A percentile compares a stretch with the other conserved stretches of the same genome.
Conservation (phyloP, 2,113 vertebrate genomes). For the Scolopax mira region DNA sequence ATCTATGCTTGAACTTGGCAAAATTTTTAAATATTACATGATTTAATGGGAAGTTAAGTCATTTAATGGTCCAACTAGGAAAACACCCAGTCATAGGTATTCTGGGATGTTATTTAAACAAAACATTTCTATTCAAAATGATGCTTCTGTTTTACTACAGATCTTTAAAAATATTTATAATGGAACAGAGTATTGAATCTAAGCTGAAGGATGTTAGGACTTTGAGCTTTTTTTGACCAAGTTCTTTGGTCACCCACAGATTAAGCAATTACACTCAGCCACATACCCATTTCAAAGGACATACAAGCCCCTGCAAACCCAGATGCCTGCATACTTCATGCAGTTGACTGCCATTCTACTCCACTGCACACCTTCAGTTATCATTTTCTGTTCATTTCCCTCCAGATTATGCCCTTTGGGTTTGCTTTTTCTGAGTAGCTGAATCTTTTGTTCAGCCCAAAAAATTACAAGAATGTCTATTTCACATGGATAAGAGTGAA, state of each 20-base stretch:
- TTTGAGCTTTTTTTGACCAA: not conserved
- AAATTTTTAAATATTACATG: not conserved
- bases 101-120: not conserved
- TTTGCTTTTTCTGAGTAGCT: not conserved
- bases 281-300: not conserved
- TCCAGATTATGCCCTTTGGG: not conserved
- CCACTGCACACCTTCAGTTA: not conserved
- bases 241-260: not conserved
- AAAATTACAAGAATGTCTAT: not conserved
- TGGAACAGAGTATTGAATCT: not conserved
- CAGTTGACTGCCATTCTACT: not conserved
- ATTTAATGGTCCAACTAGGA: not conserved
- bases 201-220: not conserved
- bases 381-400: not conserved
- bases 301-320: not conserved
- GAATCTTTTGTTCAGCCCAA: not conserved
- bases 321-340: accelerated
- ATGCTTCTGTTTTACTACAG: not conserved
- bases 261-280: not conserved
- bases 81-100: not conserved
- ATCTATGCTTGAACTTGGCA: not conserved
- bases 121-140: not conserved
- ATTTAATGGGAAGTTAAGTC: not conserved
- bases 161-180: not conserved
- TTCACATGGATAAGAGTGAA: not conserved